Evolutionary conservation across 2,113 vertebrate species (phyloP).

Genomic region (Empidonax traillii): DNA sequence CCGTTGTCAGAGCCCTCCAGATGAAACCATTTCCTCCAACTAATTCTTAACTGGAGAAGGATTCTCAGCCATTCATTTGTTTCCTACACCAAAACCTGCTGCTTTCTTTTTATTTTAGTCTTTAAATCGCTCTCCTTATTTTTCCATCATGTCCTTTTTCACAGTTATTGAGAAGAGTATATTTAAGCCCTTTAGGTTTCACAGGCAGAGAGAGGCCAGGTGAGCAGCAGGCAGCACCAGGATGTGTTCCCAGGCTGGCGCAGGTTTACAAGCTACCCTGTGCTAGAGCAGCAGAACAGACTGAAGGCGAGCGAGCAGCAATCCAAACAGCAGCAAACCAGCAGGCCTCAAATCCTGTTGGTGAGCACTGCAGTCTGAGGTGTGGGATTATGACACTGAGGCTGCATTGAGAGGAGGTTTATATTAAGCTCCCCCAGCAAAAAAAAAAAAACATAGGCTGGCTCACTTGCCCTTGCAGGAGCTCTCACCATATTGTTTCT

Average conservation of each 20-base stretch:
- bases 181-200: neutral
- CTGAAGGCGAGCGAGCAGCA: neutral
- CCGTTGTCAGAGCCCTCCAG: neutral
- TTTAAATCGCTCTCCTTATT: neutral
- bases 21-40: neutral
- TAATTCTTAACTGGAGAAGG: neutral
- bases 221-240: neutral
- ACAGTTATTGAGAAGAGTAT: neutral
- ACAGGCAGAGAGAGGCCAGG: neutral
- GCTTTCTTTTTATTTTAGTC: neutral
- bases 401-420: neutral
- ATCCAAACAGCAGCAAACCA: neutral
- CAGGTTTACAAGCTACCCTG: neutral
- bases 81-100: neutral
- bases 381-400: neutral
- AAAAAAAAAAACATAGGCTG: neutral
- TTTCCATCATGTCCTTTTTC: neutral
- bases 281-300: neutral
- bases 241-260: neutral
- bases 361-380: neutral
- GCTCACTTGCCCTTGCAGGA: neutral
- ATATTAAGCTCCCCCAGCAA: neutral
- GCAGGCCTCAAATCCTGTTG: neutral
- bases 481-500: neutral
- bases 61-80: neutral